Percentiles rank a stretch among this genome's conserved stretches.
These are phyloP conservation scores for Nylanderia fulva DNA, from an alignment of 1,140 invertebrate species.

Conservation along the genomic window DNA sequence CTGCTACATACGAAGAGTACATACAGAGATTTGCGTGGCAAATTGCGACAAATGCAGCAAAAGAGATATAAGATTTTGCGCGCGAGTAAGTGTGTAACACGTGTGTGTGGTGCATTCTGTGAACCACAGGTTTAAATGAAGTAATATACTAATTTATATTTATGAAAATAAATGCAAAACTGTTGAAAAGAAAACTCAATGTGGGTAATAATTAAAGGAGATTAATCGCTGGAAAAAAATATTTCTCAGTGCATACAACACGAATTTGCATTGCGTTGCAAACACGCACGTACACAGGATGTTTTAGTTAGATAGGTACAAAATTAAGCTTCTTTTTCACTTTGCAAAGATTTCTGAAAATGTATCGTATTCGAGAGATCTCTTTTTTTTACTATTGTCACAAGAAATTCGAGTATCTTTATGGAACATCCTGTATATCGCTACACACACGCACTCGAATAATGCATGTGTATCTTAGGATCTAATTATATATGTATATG, in stretches of 20 bases:
- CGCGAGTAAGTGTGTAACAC: constrained; percentile 14
- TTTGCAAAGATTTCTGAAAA: too few relatives aligned
- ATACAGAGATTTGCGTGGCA: neutral
- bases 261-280: constrained; percentile 59
- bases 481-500: too few relatives aligned
- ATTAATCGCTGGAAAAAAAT: constrained; percentile 57
- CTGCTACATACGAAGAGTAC: neutral
- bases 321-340: too few relatives aligned
- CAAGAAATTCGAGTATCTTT: too few relatives aligned
- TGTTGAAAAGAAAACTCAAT: constrained; percentile 72
- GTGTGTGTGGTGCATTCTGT: constrained; percentile 19
- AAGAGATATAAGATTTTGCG: neutral
- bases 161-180: constrained; percentile 59
- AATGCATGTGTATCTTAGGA: too few relatives aligned
- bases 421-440: neutral
- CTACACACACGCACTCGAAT: constrained; percentile 63
- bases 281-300: constrained; percentile 61
- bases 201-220: constrained; percentile 61
- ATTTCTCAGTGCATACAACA: too few relatives aligned
- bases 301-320: too few relatives aligned
- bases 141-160: constrained; percentile 74
- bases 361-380: too few relatives aligned
- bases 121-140: constrained; percentile 60
- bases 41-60: neutral
- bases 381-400: too few relatives aligned